phyloP scores from a whole-genome alignment of 2,888 invertebrate genomes.

The Drosophila yooni region DNA sequence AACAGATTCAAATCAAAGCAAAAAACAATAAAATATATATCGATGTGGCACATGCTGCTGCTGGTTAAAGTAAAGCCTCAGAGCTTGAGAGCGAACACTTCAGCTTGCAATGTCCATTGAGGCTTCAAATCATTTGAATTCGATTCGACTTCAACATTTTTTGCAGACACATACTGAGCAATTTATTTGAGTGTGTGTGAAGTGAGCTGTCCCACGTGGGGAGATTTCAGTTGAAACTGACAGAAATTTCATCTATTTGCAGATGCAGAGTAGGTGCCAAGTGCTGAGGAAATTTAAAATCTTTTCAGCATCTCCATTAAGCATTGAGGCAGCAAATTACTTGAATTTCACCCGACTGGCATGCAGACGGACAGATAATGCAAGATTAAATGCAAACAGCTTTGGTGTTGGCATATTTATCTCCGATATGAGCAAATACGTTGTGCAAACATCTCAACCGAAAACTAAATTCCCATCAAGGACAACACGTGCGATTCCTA shows the following conservation, averaged over 20 bases:
- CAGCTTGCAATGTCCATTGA: slow-evolving; percentile 20
- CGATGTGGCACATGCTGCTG: not conserved
- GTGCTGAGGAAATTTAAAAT: slow-evolving; percentile 55
- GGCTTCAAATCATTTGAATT: slow-evolving; percentile 54
- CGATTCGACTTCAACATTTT: slow-evolving; percentile 62
- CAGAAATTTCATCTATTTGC: slow-evolving; percentile 25
- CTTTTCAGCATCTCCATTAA: slow-evolving; percentile 59
- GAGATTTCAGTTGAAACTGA: slow-evolving; percentile 32
- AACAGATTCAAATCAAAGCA: not conserved
- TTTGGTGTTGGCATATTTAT: slow-evolving; percentile 57
- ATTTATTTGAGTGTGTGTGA: slow-evolving; percentile 1
- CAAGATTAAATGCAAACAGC: slow-evolving; percentile 74
- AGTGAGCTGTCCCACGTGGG: slow-evolving; percentile 9
- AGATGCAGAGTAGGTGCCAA: slow-evolving; percentile 37
- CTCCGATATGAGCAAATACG: slow-evolving; percentile 65
- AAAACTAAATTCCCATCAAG: not conserved
- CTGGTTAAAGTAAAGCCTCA: slow-evolving; percentile 4
- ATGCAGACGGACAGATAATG: slow-evolving; percentile 52
- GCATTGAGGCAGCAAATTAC: slow-evolving; percentile 68
- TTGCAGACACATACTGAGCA: slow-evolving; percentile 29
- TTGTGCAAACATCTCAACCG: slow-evolving; percentile 52
- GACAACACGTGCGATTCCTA: slow-evolving; percentile 30
- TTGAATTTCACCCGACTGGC: slow-evolving; percentile 35
- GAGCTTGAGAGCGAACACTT: slow-evolving; percentile 6
- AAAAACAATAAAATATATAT: slow-evolving; percentile 5